Evolutionary conservation across 2,888 invertebrate genomes (phyloP).

Genomic region (Tiliacea aurago): DNA sequence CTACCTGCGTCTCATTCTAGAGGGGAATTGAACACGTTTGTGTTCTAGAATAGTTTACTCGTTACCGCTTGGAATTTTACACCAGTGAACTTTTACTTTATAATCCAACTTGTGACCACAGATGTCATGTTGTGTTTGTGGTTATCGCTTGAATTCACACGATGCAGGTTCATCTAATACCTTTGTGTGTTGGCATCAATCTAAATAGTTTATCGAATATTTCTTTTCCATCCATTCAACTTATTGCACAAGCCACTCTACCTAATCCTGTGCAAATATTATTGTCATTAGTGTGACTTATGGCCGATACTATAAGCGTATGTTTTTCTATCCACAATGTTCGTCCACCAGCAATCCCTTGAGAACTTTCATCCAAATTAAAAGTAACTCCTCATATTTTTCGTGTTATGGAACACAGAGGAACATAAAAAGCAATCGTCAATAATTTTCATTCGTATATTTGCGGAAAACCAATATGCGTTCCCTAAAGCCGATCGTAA

Average conservation of each 20-base stretch:
- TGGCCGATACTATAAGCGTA: not conserved
- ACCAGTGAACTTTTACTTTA: conserved; percentile 37
- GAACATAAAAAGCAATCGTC: conserved; percentile 67
- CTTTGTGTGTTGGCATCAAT: conserved; percentile 10
- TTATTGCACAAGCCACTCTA: not conserved
- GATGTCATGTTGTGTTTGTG: conserved; percentile 58
- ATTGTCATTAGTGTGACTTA: not conserved
- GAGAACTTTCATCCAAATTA: conserved; percentile 65
- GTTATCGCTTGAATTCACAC: conserved; percentile 37
- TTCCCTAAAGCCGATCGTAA: conserved; percentile 67
- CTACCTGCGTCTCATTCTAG: conserved; percentile 20
- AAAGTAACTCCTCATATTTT: conserved; percentile 56
- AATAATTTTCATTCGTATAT: conserved; percentile 68
- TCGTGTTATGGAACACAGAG: conserved; percentile 51
- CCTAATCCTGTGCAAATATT: not conserved
- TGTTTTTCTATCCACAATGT: conserved; percentile 26
- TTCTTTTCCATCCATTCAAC: not conserved
- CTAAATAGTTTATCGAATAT: not conserved
- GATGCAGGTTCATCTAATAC: conserved; percentile 37
- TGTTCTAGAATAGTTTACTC: conserved; percentile 15
- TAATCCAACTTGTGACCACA: conserved; percentile 45
- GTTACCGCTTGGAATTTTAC: conserved; percentile 50
- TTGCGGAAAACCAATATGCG: conserved; percentile 68
- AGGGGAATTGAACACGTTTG: conserved; percentile 31
- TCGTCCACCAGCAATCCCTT: conserved; percentile 33